Evolutionary conservation across 1,140 invertebrate genomes (phyloP).

Genomic region (Pseudomyrmex gracilis): DNA sequence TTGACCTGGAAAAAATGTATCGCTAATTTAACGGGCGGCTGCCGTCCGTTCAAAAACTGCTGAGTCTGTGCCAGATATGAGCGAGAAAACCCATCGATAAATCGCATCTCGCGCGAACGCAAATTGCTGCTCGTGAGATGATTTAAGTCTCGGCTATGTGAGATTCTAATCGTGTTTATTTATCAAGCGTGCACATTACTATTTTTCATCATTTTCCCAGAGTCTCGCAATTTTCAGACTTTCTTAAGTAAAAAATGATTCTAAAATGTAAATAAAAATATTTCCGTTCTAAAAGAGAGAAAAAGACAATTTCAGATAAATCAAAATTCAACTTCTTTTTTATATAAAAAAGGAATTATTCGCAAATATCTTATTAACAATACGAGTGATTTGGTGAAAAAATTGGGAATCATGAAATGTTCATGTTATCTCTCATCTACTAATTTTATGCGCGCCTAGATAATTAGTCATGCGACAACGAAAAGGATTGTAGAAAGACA

Average conservation of each 20-base stretch:
- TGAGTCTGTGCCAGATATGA: slow-evolving; percentile 26
- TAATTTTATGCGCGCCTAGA: slow-evolving; percentile 44
- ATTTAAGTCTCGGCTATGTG: slow-evolving; percentile 22
- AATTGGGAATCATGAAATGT: slow-evolving; percentile 11
- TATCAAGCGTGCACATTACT: slow-evolving; percentile 3
- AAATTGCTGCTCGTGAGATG: slow-evolving; percentile 48
- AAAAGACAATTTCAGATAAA: too few species aligned
- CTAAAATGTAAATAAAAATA: neutral
- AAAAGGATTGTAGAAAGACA: neutral
- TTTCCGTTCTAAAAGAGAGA: neutral
- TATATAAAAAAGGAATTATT: neutral
- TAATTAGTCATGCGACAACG: slow-evolving; percentile 27
- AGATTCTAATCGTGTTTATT: slow-evolving; percentile 9
- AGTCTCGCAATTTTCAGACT: neutral
- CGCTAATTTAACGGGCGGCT: slow-evolving; percentile 26
- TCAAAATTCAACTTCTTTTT: neutral
- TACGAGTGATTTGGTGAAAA: too few species aligned
- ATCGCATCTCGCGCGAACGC: slow-evolving; percentile 18
- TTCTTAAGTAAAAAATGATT: neutral
- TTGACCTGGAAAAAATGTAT: slow-evolving; percentile 1
- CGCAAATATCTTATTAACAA: neutral
- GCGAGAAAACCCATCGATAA: slow-evolving; percentile 49
- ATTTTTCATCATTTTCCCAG: slow-evolving; percentile 20
- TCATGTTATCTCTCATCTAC: slow-evolving; percentile 15
- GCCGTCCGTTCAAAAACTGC: neutral